Evolutionary conservation across 2,113 vertebrate species (phyloP), one percentile per base, ranked within the genome.

Genomic region (Rhabdomys dilectus): DNA sequence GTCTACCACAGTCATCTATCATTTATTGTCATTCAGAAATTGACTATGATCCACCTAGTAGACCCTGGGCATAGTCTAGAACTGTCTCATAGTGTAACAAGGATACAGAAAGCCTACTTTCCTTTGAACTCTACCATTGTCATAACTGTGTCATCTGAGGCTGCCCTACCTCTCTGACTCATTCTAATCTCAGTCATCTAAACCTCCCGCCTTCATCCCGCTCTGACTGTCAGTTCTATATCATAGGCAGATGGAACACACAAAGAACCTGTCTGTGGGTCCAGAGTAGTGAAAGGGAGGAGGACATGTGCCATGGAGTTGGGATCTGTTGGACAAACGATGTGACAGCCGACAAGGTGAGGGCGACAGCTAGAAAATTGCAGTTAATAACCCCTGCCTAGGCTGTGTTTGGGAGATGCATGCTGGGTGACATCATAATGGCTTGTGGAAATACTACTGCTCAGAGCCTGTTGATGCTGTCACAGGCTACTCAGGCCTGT

Each of bases 331-430:
- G 4, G 77, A 96, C 88, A 96, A 93, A 87, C 0, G 10, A 81
- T 62, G 68, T 88, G 97, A 95, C 96, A 94, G 94, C 66, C 89
- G 87, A 93, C 91, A 84, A 0, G 9, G 77, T 4, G 39, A 70
- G 53, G 64, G 68, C 12, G 94, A 96, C 94, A 96, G 87, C 93
- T 95, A 92, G 93, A 84, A 97, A 95, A 96, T 42, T 91, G 95
- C 78, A 93, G 95, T 31, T 39, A 15, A 36, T 64, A 88, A 15
- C 60, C 39, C 17, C 76, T 98, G 80, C 34, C 48, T 26, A 64
- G 87, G 93, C 96, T 94, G 91, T n/a, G 88, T 62, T 92, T 45
- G 70, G 80, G 94, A 94, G 93, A 92, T 53, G 76, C 24, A 34
- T 36, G 75, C 68, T 24, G 70, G 88, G 91, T n/a, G 53, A 90